Evolutionary conservation across 92 coral and sea anemone genomes (phyloP).

Genomic region (Epizoanthus illoricatus): DNA sequence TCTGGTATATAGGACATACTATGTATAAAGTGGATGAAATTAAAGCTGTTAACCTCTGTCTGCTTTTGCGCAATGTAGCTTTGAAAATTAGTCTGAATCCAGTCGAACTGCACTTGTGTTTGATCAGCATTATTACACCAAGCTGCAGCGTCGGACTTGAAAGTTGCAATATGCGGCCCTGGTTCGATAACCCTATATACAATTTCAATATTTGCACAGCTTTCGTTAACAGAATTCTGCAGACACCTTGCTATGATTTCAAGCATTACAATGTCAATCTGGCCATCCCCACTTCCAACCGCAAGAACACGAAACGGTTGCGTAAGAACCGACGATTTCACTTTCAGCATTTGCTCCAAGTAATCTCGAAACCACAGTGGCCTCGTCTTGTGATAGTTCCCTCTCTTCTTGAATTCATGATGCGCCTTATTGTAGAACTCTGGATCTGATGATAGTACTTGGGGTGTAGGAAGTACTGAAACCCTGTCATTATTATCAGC

Average conservation of each 20-base stretch:
- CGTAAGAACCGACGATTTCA: not conserved
- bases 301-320: conserved; percentile 14
- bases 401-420: not conserved
- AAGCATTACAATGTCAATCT: not conserved
- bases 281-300: conserved; percentile 19
- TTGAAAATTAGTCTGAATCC: conserved; percentile 5
- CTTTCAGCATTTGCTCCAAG: not conserved
- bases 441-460: not conserved
- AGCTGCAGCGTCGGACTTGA: not conserved
- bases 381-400: not conserved
- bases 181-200: conserved; percentile 15
- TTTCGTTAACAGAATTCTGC: not conserved
- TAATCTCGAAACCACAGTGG: not conserved
- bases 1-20: conserved; percentile 17
- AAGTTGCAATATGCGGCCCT: not conserved
- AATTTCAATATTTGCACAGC: not conserved
- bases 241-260: not conserved
- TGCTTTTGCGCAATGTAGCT: not conserved
- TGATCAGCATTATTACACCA: not conserved
- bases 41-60: not conserved
- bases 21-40: conserved; percentile 8
- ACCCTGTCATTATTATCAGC: too few species aligned
- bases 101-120: not conserved
- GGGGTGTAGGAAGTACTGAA: too few species aligned
- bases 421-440: conserved; percentile 1